Evolutionary conservation across 2,113 vertebrate genomes (phyloP), one percentile per base, ranked within the genome.

Genomic region (Lophochroa leadbeateri): DNA sequence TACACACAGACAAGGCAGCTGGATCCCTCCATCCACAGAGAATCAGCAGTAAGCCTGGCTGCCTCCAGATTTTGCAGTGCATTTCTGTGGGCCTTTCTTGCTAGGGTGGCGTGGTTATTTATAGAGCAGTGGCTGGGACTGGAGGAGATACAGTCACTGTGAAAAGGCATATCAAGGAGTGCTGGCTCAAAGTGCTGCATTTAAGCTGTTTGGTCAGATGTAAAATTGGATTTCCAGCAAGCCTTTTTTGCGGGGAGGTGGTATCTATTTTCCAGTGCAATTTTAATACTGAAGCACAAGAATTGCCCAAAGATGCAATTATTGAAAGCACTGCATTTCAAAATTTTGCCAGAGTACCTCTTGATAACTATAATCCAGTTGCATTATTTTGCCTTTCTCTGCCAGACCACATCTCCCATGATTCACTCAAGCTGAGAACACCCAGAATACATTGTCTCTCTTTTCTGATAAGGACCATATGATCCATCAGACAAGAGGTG

Each of bases 211-310:
- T 57, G 17, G 11, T 86, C 10, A n/a, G 33, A 76, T 31, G 18
- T 16, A 82, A 84, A 89, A 86, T 3, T 53, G 29, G 19, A 68
- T 88, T 93, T 90, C 81, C n/a, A 33, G 70, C 46, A 58, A 35
- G 4, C 3, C 4, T 76, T 92, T 70, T 33, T 21, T 2, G 1
- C 1, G 2, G 11, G 6, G 4, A 39, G 2, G 7, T 43, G 4
- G 6, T 44, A 13, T 23, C 20, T 92, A 20, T 63, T 79, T 92
- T 84, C 25, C 31, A 86, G 29, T 13, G 7, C 4, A 46, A 37
- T 4, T 81, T 61, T 17, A 74, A 63, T 8, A 27, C 2, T 37
- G 19, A 35, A 95, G 8, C 17, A 68, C 18, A 76, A 82, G 31
- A 60, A 76, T 33, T 91, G 16, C 24, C 18, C 9, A 23, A 91